Evolutionary conservation across 2,888 invertebrate species (phyloP), one percentile per base, ranked within the genome.

Genomic region (Pseudeuparius sepicola): DNA sequence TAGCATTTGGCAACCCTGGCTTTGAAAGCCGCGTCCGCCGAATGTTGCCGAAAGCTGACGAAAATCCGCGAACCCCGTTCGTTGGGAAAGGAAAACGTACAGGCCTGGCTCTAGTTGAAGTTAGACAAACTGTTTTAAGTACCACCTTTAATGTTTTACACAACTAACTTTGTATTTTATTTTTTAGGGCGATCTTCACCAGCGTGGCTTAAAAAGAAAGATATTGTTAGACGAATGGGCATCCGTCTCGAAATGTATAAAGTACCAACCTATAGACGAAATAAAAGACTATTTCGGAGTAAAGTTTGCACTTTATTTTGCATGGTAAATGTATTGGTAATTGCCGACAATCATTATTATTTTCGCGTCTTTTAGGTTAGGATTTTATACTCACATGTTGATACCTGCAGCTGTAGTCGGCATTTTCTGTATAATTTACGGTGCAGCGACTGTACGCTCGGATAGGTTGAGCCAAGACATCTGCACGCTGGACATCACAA

Each of bases 361-460:
- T n/a, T n/a, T n/a, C n/a, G n/a, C n/a, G n/a, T n/a, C n/a, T n/a
- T n/a, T n/a, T n/a, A n/a, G n/a, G n/a, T 65, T 86, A 28, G 86
- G 86, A 23, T 87, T 83, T 63, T 87, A 87, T 56, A 86, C 85
- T 1, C 76, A 78, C 55, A 83, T 84, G 82, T 63, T 87, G 36
- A 78, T 86, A 45, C 79, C 81, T 9, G 75, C 80, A 2, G 71
- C 80, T 34, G 59, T 81, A 33, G 63, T 78, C 33, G 83, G 83
- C 9, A 53, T 80, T 12, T 42, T 79, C 12, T 78, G 77, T 53
- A 73, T 82, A 46, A 46, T 78, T 3, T 76, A 72, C 50, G 75
- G 74, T 42, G 57, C 68, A 28, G 41, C 61, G 1, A 71, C 70
- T 14, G 55, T 70, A 50, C 53, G 54, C 24, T 52, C 55, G 5